Conservation (phyloP, 2,888 invertebrate species). For the Mesorhabditis belari region DNA sequence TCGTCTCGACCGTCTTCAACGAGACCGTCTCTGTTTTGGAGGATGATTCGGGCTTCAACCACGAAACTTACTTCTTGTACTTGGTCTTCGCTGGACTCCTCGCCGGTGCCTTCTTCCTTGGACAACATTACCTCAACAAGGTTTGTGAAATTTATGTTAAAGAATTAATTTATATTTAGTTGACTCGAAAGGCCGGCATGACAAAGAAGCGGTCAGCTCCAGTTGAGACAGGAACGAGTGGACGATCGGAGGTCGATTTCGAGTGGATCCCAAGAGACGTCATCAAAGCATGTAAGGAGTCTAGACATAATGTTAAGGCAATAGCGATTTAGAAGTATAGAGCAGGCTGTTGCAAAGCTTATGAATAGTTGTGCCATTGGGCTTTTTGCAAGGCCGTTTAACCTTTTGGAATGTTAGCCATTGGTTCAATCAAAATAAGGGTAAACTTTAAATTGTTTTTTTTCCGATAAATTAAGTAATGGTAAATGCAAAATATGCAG, state of each 20-base stretch:
- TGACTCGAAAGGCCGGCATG: slow-evolving; percentile 46
- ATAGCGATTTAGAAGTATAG: background rate
- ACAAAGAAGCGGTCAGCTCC: slow-evolving; percentile 26
- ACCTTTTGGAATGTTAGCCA: no score
- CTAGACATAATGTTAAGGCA: background rate
- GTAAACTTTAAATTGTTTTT: background rate
- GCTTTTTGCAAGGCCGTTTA: no score
- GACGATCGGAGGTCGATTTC: slow-evolving; percentile 78
- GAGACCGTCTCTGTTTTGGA: slow-evolving; percentile 93
- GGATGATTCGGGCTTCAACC: slow-evolving; percentile 90
- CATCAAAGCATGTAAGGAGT: slow-evolving; percentile 23
- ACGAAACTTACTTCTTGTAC: slow-evolving; percentile 96
- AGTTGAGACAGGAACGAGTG: slow-evolving; percentile 79
- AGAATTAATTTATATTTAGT: slow-evolving; percentile 25
- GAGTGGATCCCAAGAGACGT: slow-evolving; percentile 90
- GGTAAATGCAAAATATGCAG: background rate
- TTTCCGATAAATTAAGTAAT: background rate
- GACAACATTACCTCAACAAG: slow-evolving; percentile 53
- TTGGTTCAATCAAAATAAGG: background rate
- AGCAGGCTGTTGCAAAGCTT: no score
- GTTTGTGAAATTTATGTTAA: slow-evolving; percentile 17
- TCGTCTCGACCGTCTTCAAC: slow-evolving; percentile 87
- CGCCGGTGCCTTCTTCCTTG: slow-evolving; percentile 71
- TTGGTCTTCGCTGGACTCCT: slow-evolving; percentile 83
- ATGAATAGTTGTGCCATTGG: no score